Percentiles rank a stretch among this genome's conserved stretches.
phyloP scores from a whole-genome alignment of 2,113 vertebrate species.

The Arvicanthis niloticus region DNA sequence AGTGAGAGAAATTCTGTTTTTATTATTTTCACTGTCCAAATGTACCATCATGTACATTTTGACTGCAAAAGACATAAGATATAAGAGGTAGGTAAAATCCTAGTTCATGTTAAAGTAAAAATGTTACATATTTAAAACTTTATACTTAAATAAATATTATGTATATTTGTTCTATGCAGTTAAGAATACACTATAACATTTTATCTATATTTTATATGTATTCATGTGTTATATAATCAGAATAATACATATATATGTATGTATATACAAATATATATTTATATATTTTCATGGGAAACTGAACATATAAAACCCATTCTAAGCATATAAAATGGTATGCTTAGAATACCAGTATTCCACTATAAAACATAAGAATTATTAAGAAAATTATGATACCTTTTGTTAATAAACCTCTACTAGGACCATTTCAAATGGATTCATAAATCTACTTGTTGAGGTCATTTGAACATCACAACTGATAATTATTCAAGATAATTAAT shows the following conservation, averaged over 20 bases:
- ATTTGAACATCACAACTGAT: background rate
- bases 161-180: background rate
- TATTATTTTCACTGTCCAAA: background rate
- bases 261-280: background rate
- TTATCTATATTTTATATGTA: background rate
- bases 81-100: background rate
- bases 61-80: background rate
- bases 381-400: background rate
- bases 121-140: slow-evolving; percentile 21
- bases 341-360: background rate
- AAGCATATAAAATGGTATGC: background rate
- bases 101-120: background rate
- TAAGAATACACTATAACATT: background rate
- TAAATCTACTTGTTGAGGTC: background rate
- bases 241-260: background rate
- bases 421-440: background rate
- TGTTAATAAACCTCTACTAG: background rate
- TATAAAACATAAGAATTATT: background rate
- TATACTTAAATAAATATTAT: background rate
- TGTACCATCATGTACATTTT: background rate
- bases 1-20: background rate
- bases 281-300: background rate
- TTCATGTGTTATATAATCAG: background rate
- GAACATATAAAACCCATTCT: background rate
- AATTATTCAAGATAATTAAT: too few species aligned